Conservation (phyloP, 2,888 invertebrate genomes). For the Ypsolopha sequella region DNA sequence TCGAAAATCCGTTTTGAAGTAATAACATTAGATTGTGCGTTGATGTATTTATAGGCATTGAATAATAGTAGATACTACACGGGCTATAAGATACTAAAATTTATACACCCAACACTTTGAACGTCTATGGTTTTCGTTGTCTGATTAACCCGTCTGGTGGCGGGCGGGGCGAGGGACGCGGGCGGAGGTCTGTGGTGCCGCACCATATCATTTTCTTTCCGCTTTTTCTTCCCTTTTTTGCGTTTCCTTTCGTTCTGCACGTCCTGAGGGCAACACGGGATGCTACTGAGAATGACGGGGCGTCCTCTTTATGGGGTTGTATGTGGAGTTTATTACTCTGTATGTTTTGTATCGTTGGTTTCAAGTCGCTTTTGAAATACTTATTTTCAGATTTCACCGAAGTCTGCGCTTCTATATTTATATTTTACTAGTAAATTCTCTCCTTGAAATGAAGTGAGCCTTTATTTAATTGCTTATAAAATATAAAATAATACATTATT, state of each 20-base stretch:
- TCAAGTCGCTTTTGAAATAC: neutral
- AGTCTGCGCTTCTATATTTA: too few relatives aligned
- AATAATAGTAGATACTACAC: too few relatives aligned
- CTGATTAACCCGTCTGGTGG: constrained; percentile 62
- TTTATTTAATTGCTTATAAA: too few relatives aligned
- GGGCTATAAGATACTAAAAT: too few relatives aligned
- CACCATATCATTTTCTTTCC: constrained; percentile 44
- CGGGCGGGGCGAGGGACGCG: constrained; percentile 19
- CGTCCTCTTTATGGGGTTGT: neutral
- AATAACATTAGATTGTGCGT: too few relatives aligned
- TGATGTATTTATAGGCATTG: too few relatives aligned
- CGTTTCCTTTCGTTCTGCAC: constrained; percentile 20
- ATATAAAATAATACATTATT: too few relatives aligned
- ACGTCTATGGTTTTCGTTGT: constrained; percentile 23
- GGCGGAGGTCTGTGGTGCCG: constrained; percentile 22
- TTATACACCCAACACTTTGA: constrained; percentile 24
- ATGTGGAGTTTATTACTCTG: neutral
- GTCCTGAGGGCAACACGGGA: neutral
- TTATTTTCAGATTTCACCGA: too few relatives aligned
- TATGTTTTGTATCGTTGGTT: neutral
- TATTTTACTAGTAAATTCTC: too few relatives aligned
- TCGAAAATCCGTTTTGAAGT: too few relatives aligned
- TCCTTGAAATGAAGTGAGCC: too few relatives aligned
- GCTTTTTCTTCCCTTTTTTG: constrained; percentile 30
- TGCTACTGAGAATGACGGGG: neutral